phyloP scores from a whole-genome alignment of 2,888 invertebrate species.

The Gryllus longicercus region DNA sequence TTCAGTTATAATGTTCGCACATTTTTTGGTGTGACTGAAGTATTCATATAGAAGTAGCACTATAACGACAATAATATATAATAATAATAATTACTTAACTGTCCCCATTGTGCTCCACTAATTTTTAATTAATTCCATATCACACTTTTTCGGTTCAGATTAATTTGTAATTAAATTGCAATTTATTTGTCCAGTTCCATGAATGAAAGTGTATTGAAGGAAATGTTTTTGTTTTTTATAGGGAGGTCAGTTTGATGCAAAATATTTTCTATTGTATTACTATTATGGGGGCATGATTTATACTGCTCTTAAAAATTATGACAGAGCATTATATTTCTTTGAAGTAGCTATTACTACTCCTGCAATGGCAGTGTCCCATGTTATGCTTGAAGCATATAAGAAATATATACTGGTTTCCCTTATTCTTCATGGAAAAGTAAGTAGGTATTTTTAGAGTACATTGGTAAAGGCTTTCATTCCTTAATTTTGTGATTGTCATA shows the following conservation, averaged over 20 bases:
- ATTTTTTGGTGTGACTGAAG: too few species aligned
- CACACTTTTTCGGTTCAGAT: too few species aligned
- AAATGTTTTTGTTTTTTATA: constrained; percentile 44
- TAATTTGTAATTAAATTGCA: too few species aligned
- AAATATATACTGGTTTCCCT: constrained; percentile 91
- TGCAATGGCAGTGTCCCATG: constrained; percentile 88
- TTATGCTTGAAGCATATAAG: constrained; percentile 96
- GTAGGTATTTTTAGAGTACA: not conserved
- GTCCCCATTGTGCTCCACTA: too few species aligned
- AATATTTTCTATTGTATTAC: constrained; percentile 88
- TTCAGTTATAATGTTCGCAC: too few species aligned
- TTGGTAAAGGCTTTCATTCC: too few species aligned
- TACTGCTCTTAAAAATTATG: constrained; percentile 87
- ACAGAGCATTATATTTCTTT: constrained; percentile 89
- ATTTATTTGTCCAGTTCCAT: too few species aligned
- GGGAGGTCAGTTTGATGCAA: constrained; percentile 78
- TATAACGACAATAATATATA: not conserved
- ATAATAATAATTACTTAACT: not conserved
- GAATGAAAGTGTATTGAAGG: not conserved
- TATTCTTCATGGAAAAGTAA: constrained; percentile 85
- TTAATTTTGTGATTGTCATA: too few species aligned
- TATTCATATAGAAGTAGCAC: too few species aligned
- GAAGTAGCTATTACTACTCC: constrained; percentile 96
- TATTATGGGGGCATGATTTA: constrained; percentile 99
- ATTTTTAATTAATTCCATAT: too few species aligned